These are phyloP conservation scores for Drosophila quadrilineata DNA, from an alignment of 1,140 invertebrate species.

Conservation along the genomic window DNA sequence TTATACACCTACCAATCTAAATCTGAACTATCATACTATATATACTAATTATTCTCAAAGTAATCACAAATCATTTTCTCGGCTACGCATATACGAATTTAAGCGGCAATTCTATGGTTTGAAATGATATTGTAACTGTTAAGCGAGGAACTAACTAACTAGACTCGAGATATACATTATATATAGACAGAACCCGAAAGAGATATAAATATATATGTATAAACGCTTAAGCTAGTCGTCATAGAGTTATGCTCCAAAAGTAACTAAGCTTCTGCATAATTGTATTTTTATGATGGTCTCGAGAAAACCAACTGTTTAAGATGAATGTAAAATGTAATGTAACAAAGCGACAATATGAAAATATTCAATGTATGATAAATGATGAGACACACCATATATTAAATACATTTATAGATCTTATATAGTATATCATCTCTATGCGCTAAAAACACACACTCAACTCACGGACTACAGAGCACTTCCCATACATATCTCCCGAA, in stretches of 20 bases:
- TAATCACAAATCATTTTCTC: constrained; percentile 56
- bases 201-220: constrained; percentile 2
- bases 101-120: constrained; percentile 72
- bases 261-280: constrained; percentile 64
- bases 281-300: constrained; percentile 56
- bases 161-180: constrained; percentile 6
- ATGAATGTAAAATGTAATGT: constrained; percentile 73
- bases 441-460: constrained; percentile 17
- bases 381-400: constrained; percentile 19
- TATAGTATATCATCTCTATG: constrained; percentile 10
- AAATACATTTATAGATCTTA: constrained; percentile 16
- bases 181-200: too few species aligned
- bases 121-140: constrained; percentile 36
- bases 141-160: constrained; percentile 38
- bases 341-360: constrained; percentile 72
- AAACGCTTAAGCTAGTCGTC: constrained; percentile 69
- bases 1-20: too few species aligned
- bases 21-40: constrained; percentile 35
- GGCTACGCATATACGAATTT: constrained; percentile 69
- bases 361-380: constrained; percentile 66
- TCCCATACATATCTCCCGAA: constrained; percentile 59
- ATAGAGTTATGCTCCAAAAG: constrained; percentile 37
- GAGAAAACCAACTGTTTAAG: constrained; percentile 46
- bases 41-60: constrained; percentile 36
- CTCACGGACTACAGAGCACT: constrained; percentile 37